Evolutionary conservation across 2,888 invertebrate species (phyloP).

Genomic region (Dendrolimus pini): DNA sequence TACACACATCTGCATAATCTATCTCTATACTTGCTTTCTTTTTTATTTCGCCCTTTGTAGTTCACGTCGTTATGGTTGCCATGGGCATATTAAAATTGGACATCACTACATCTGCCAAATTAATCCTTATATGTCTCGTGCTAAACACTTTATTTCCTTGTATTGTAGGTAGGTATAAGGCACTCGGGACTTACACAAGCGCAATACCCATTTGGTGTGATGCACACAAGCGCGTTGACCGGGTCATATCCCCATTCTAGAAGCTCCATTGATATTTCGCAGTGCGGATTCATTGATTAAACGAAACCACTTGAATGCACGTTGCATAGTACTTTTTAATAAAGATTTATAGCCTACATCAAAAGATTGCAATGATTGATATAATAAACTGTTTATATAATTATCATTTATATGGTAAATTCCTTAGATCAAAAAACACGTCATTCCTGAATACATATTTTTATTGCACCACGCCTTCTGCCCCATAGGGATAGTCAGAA

Average conservation of each 20-base stretch:
- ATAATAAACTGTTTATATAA: background rate
- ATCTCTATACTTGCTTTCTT: too few relatives aligned
- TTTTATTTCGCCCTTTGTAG: too few relatives aligned
- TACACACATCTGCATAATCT: too few relatives aligned
- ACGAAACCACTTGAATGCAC: constrained; percentile 11
- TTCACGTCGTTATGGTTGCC: too few relatives aligned
- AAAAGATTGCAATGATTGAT: background rate
- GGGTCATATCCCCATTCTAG: constrained; percentile 62
- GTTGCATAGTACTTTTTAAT: background rate
- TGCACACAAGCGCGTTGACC: constrained; percentile 54
- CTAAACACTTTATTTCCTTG: constrained; percentile 20
- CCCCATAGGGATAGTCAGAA: too few relatives aligned
- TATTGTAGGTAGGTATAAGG: constrained; percentile 11
- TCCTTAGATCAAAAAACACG: too few relatives aligned
- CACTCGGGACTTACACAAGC: constrained; percentile 25
- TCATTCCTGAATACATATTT: too few relatives aligned
- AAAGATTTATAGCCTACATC: background rate
- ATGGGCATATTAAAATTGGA: too few relatives aligned
- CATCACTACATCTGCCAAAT: background rate
- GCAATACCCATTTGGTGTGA: constrained; percentile 18
- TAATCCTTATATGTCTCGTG: constrained; percentile 11
- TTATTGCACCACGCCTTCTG: too few relatives aligned
- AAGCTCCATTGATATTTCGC: constrained; percentile 69
- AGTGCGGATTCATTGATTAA: constrained; percentile 62
- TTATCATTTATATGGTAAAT: background rate